phyloP scores from a whole-genome alignment of 2,113 vertebrate genomes.

The Corydoras maculifer region DNA sequence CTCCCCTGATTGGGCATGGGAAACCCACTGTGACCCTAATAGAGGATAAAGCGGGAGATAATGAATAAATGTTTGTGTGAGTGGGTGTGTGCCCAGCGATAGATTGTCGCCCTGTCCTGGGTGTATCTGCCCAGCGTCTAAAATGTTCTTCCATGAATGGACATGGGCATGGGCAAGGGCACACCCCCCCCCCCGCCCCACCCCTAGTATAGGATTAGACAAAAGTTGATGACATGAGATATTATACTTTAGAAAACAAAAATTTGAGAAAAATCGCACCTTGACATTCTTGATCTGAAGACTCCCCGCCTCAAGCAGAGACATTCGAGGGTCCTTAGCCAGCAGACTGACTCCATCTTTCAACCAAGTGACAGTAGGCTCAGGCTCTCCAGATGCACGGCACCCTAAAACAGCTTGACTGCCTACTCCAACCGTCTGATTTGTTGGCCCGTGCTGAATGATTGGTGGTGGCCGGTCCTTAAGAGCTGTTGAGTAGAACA shows the following conservation, averaged over 20 bases:
- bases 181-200: too few species aligned
- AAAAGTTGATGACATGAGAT: too few species aligned
- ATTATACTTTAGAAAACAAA: background rate
- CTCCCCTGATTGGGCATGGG: too few species aligned
- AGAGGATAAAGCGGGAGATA: too few species aligned
- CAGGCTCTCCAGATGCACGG: conserved; percentile 89
- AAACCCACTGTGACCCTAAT: too few species aligned
- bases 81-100: too few species aligned
- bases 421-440: conserved; percentile 88
- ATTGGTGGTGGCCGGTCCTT: conserved; percentile 95
- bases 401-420: conserved; percentile 86
- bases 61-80: too few species aligned
- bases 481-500: conserved; percentile 66
- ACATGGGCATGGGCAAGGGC: too few species aligned
- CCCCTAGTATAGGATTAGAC: too few species aligned
- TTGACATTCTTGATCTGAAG: conserved; percentile 86
- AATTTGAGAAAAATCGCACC: conserved; percentile 44
- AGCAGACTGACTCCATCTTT: conserved; percentile 92
- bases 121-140: too few species aligned
- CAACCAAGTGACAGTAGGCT: conserved; percentile 92
- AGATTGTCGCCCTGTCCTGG: too few species aligned
- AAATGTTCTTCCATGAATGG: too few species aligned
- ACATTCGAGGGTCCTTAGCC: conserved; percentile 83
- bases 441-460: conserved; percentile 91
- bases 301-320: conserved; percentile 86